Conservation (phyloP, 2,113 vertebrate species). For the Grammomys surdaster region DNA sequence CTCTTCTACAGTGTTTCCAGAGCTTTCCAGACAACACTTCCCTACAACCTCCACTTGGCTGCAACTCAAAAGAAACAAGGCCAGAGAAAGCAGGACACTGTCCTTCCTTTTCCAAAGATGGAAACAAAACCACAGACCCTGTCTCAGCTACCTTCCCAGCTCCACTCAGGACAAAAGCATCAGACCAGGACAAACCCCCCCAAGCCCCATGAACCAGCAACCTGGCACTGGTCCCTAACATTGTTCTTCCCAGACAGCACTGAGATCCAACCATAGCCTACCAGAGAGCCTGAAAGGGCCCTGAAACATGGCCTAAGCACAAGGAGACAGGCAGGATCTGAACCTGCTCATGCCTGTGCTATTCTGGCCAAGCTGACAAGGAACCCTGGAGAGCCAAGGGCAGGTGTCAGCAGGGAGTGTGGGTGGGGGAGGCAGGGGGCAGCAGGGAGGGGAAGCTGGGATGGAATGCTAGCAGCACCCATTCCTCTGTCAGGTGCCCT, state of each 20-base stretch:
- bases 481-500: not conserved
- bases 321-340: not conserved
- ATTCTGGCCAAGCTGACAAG: not conserved
- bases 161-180: rapidly evolving
- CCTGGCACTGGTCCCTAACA: too few relatives aligned
- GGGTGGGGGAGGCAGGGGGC: too few relatives aligned
- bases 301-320: not conserved
- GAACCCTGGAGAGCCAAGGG: not conserved
- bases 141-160: not conserved
- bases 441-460: too few relatives aligned
- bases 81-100: not conserved
- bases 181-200: not conserved
- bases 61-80: not conserved
- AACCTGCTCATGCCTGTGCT: rapidly evolving
- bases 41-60: not conserved
- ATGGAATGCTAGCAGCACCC: not conserved
- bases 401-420: not conserved
- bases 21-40: not conserved
- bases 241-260: too few relatives aligned
- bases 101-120: not conserved
- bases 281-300: not conserved
- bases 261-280: not conserved
- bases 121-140: not conserved
- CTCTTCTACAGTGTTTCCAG: not conserved
- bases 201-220: not conserved